phyloP scores from a whole-genome alignment of 2,888 invertebrate genomes.

The Dasysyrphus albostriatus region DNA sequence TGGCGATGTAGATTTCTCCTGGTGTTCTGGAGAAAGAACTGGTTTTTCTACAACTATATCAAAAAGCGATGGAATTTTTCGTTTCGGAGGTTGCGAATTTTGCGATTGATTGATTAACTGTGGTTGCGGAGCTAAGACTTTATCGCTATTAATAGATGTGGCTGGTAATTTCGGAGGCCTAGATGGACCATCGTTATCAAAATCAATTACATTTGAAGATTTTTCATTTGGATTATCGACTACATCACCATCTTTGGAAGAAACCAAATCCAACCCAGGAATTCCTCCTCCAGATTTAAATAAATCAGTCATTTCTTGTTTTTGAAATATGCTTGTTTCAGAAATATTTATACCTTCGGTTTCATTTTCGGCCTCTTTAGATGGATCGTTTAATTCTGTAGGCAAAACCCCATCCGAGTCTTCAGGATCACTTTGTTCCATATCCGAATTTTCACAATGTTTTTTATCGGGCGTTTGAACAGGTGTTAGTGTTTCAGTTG shows the following conservation, averaged over 20 bases:
- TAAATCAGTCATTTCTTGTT: conserved; percentile 78
- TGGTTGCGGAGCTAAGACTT: conserved; percentile 3
- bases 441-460: conserved; percentile 1
- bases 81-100: conserved; percentile 31
- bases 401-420: conserved; percentile 79
- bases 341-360: background rate
- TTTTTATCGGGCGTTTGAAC: background rate
- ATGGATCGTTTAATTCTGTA: conserved; percentile 71
- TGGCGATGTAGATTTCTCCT: background rate
- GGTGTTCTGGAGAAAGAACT: conserved; percentile 41
- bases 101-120: background rate
- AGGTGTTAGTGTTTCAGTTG: background rate
- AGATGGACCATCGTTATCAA: conserved; percentile 54
- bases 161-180: conserved; percentile 58
- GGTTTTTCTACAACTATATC: conserved; percentile 80
- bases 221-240: conserved; percentile 76
- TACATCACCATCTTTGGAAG: conserved; percentile 83
- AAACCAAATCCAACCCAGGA: conserved; percentile 89
- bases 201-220: conserved; percentile 71
- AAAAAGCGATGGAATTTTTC: conserved; percentile 81
- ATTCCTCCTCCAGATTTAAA: conserved; percentile 85
- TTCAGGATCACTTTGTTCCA: conserved; percentile 74
- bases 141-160: background rate
- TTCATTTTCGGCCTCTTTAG: background rate
- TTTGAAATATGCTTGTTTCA: conserved; percentile 35